Base-by-base conservation (phyloP, 2,113 vertebrate genomes). In the Otolemur garnettii region DNA sequence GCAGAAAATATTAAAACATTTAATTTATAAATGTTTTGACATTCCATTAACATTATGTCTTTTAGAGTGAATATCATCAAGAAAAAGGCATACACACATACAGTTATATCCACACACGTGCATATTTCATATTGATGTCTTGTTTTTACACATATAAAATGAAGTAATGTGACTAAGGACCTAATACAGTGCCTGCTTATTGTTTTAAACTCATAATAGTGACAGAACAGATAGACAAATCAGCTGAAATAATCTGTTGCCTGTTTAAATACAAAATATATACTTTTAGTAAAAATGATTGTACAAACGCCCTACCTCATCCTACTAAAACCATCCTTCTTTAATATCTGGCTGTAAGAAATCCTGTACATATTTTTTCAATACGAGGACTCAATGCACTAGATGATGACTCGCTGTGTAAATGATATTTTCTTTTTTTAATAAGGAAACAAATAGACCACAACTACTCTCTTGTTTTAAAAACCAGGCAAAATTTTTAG, bases 261-360 rank as follows among this genome's bases (percentile, higher is more conserved):
- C 50, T 64, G 9, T 62, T 96, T 18, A 89, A 77, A 95, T 77
- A 74, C 11, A 53, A 75, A 89, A 33, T 85, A 78, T 53, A 5
- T 53, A 30, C 68, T 83, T 92, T 82, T 68, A 53, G 5, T 60
- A 86, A 60, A 62, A 64, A 45, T 60, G 4, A 75, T 62, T 75
- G 13, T 57, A 53, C 12, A 88, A 11, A 4, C 14, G 13, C 11
- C 13, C 0, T 5, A n/a, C 1, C 17, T 91, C 33, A 45, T 4
- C 19, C 83, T 77, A 69, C 30, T 75, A 60, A 94, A 89, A 79
- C 1, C 38, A 78, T 45, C 35, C 10, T 55, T 93, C 28, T 68
- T 90, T 85, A 90, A 38, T 80, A 71, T 72, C 33, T 84, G 28
- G 35, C 28, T 78, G 83, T 77, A 85, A 83, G 78, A 86, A 74